phyloP scores from a whole-genome alignment of 1,140 invertebrate species.

The Drosophila subpulchrella region DNA sequence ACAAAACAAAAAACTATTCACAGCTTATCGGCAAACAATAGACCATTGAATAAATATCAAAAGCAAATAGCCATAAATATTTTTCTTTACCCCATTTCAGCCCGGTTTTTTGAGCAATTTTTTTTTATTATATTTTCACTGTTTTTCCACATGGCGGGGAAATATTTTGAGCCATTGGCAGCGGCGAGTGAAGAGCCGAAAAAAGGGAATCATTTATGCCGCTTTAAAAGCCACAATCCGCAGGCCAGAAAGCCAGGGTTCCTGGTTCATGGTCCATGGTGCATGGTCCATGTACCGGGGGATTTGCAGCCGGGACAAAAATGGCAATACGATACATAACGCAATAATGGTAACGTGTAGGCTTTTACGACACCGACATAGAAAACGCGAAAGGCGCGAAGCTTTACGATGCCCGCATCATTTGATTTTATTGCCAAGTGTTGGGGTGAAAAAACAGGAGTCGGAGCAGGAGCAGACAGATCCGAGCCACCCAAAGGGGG shows the following conservation, averaged over 20 bases:
- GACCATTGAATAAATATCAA: slow-evolving; percentile 81
- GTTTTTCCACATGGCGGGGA: slow-evolving; percentile 64
- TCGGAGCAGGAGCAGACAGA: slow-evolving; percentile 26
- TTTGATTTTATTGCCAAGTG: slow-evolving; percentile 81
- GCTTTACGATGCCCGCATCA: slow-evolving; percentile 80
- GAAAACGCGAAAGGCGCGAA: slow-evolving; percentile 65
- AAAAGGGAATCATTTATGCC: slow-evolving; percentile 68
- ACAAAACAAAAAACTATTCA: slow-evolving; percentile 62
- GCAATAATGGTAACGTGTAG: slow-evolving; percentile 67
- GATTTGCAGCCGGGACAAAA: slow-evolving; percentile 64
- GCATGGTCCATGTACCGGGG: slow-evolving; percentile 21
- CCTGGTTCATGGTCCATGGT: slow-evolving; percentile 34
- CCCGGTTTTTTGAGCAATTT: slow-evolving; percentile 24
- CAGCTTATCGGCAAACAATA: slow-evolving; percentile 79
- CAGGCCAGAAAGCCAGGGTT: slow-evolving; percentile 30
- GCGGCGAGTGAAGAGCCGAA: slow-evolving; percentile 33
- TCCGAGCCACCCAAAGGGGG: not conserved
- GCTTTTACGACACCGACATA: slow-evolving; percentile 64
- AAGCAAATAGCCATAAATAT: slow-evolving; percentile 80
- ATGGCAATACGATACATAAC: slow-evolving; percentile 60
- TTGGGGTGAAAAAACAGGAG: slow-evolving; percentile 16
- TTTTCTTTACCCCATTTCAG: slow-evolving; percentile 57
- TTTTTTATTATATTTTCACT: slow-evolving; percentile 39
- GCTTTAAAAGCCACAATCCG: slow-evolving; percentile 78
- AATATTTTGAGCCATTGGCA: slow-evolving; percentile 59